Evolutionary conservation across 2,113 vertebrate genomes (phyloP).

Genomic region (Semicossyphus pulcher): DNA sequence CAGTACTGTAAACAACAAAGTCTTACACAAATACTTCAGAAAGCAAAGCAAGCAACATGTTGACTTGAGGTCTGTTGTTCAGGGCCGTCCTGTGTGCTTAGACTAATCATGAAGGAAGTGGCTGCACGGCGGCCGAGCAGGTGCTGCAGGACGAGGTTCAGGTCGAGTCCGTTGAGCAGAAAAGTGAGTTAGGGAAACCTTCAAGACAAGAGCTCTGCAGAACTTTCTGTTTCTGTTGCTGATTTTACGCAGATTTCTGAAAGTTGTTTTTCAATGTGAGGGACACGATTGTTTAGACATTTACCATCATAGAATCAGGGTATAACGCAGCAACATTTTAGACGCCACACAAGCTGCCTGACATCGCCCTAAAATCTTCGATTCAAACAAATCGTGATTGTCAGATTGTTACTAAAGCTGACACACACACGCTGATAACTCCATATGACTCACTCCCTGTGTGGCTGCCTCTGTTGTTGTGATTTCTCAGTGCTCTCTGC

Average conservation of each 20-base stretch:
- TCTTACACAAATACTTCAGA: conserved; percentile 38
- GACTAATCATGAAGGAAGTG: background rate
- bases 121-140: conserved; percentile 7
- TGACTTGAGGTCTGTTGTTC: background rate
- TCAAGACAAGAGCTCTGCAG: background rate
- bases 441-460: conserved; percentile 52
- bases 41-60: background rate
- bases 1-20: conserved; percentile 43
- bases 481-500: conserved; percentile 36
- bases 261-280: background rate
- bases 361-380: background rate
- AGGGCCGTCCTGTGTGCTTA: background rate
- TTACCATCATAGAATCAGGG: background rate
- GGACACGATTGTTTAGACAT: background rate
- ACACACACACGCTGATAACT: conserved; percentile 25
- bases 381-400: conserved; percentile 28
- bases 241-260: conserved; percentile 8
- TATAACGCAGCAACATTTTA: too few species aligned
- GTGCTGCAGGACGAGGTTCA: background rate
- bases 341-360: conserved; percentile 5
- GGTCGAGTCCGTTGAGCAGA: background rate
- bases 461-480: conserved; percentile 45
- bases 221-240: conserved; percentile 1
- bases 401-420: conserved; percentile 23
- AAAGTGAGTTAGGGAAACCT: background rate